A percentile compares a stretch with the other conserved stretches of the same genome.
These are phyloP conservation scores for Alectoris magna DNA, from an alignment of 2,797 vertebrate genomes.

Conservation along the genomic window DNA sequence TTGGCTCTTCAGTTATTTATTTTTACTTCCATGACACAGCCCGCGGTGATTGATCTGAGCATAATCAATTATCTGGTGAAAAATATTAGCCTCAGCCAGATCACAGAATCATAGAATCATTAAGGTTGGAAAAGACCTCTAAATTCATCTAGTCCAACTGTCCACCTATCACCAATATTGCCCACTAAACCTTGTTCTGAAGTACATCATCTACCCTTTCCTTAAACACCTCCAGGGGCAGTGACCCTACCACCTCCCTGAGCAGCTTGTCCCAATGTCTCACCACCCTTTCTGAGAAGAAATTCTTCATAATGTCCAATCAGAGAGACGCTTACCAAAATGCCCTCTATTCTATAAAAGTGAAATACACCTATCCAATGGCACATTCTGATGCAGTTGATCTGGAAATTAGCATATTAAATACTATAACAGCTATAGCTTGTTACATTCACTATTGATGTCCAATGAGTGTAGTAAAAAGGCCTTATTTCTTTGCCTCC, in stretches of 20 bases:
- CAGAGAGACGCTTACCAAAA: not conserved
- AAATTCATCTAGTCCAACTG: too few species aligned
- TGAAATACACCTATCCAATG: not conserved
- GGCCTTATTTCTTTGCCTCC: not conserved
- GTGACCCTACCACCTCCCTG: too few species aligned
- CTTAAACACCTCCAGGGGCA: too few species aligned
- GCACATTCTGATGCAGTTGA: not conserved
- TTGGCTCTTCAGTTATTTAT: not conserved
- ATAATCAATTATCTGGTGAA: not conserved
- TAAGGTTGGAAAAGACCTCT: too few species aligned
- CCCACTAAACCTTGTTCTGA: too few species aligned
- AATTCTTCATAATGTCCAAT: too few species aligned
- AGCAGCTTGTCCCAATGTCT: too few species aligned
- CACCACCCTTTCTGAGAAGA: too few species aligned
- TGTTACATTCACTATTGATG: rapidly evolving
- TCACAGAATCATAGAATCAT: too few species aligned
- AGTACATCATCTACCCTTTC: too few species aligned
- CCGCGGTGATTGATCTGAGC: not conserved
- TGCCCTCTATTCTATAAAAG: rapidly evolving
- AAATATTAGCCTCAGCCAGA: not conserved
- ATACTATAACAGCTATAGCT: not conserved
- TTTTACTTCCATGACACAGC: not conserved
- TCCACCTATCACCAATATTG: too few species aligned
- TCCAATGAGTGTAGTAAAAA: not conserved
- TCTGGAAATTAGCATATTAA: not conserved